Evolutionary conservation across 2,113 vertebrate species (phyloP).

Genomic region (Hippocampus guttulatus): DNA sequence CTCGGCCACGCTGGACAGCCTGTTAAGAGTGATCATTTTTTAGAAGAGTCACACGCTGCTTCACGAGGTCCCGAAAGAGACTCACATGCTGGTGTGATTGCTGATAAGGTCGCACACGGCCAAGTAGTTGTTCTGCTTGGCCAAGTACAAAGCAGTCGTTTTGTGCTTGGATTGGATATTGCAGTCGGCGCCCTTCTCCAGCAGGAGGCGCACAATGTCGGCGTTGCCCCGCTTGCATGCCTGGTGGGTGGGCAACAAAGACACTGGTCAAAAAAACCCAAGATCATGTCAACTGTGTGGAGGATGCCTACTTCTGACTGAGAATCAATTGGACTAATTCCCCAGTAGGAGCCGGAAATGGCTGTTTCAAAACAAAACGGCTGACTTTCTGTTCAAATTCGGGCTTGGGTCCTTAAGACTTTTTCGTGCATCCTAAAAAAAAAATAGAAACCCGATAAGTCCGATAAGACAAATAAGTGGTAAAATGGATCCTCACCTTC

Average conservation of each 20-base stretch:
- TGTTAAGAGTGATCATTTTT: slow-evolving; percentile 37
- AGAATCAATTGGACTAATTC: no score
- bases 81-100: slow-evolving; percentile 86
- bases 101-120: slow-evolving; percentile 86
- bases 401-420: background rate
- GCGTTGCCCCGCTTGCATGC: slow-evolving; percentile 93
- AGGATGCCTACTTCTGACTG: background rate
- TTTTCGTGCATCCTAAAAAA: background rate
- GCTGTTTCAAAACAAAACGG: background rate
- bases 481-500: slow-evolving; percentile 76
- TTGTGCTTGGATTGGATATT: slow-evolving; percentile 92
- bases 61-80: slow-evolving; percentile 12
- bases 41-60: background rate
- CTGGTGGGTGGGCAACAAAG: slow-evolving; percentile 53
- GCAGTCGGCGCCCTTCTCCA: slow-evolving; percentile 92
- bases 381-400: background rate
- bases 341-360: background rate
- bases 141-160: slow-evolving; percentile 84
- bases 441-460: background rate
- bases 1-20: slow-evolving; percentile 87
- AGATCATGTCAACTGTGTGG: background rate
- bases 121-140: slow-evolving; percentile 86
- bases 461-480: background rate
- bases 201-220: slow-evolving; percentile 89
- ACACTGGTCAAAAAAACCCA: background rate